Conservation (phyloP, 2,113 vertebrate species). For the Daphoenositta chrysoptera region DNA sequence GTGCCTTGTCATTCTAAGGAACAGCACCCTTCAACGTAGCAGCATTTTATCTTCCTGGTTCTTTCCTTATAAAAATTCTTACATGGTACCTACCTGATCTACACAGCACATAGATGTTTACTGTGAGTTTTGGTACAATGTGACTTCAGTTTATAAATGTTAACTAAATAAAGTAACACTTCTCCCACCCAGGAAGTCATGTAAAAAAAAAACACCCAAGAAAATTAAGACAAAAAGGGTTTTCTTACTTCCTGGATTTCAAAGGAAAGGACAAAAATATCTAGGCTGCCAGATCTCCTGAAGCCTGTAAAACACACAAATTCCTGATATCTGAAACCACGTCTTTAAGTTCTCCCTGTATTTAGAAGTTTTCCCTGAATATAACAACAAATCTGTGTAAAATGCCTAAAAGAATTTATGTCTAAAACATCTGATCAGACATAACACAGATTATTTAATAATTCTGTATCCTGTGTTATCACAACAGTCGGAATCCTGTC, state of each 20-base stretch:
- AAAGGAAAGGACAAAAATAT: background rate
- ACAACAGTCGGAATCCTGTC: background rate
- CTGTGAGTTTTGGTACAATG: background rate
- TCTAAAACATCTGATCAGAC: background rate
- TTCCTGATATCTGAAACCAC: background rate
- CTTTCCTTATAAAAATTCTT: background rate
- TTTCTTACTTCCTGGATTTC: background rate
- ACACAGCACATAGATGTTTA: background rate
- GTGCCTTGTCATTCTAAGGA: background rate
- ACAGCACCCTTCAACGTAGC: background rate
- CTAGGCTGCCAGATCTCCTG: background rate
- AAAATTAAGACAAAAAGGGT: background rate
- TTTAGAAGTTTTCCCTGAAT: background rate
- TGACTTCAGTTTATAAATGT: background rate
- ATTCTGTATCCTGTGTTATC: background rate
- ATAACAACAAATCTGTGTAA: background rate
- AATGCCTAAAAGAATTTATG: background rate
- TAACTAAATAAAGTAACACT: background rate
- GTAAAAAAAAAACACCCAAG: background rate
- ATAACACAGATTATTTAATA: background rate
- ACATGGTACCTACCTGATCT: background rate
- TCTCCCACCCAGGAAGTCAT: background rate
- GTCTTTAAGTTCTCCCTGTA: background rate
- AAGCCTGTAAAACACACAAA: background rate
- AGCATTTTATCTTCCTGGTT: background rate